Evolutionary conservation across 2,797 vertebrate genomes (phyloP), one percentile per base, ranked within the genome.

Genomic region (Poecilia wingei): DNA sequence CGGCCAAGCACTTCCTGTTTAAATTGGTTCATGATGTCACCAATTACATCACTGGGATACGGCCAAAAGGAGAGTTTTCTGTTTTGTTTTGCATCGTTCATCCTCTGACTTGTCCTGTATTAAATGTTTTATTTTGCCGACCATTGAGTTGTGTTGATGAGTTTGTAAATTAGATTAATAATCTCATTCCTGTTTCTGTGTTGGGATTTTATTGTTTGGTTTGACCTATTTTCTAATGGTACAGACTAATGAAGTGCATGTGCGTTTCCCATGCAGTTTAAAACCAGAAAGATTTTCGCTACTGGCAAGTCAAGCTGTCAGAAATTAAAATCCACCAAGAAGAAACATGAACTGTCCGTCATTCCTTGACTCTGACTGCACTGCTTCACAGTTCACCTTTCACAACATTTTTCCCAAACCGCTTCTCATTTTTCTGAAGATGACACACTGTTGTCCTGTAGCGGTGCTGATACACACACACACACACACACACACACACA

Each of bases 371-470:
- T n/a, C 25, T 25, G 22, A n/a, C 53, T 55, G n/a, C 22, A 12
- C 53, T n/a, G 16, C 9, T n/a, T 55, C 53, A 55, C 25, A 55
- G 31, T 51, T 93, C 86, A 89, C 86, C 86, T 92, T 82, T 87
- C 77, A 82, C 81, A 87, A 84, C 88, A 89, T 86, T 75, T 49
- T 78, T 83, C 75, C 86, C 75, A 85, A 70, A 79, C 80, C 88
- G 87, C 85, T 86, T 86, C 76, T 86, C 51, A 81, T 81, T 84
- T 87, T 88, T 79, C 53, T 77, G 72, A 64, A 25, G 43, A 78
- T 70, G 75, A 79, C 4, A 9, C 33, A 18, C 33, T 33, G 36
- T 28, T 66, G 20, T 72, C 66, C 25, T 46, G 8, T 33, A 16
- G 16, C 0, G 7, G 61, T 74, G 76, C 79, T 64, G 18, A 36